Percentiles rank a stretch among this genome's conserved stretches.
Evolutionary conservation across 1,140 invertebrate genomes (phyloP).

Genomic region (Druon quercuslanigerum): DNA sequence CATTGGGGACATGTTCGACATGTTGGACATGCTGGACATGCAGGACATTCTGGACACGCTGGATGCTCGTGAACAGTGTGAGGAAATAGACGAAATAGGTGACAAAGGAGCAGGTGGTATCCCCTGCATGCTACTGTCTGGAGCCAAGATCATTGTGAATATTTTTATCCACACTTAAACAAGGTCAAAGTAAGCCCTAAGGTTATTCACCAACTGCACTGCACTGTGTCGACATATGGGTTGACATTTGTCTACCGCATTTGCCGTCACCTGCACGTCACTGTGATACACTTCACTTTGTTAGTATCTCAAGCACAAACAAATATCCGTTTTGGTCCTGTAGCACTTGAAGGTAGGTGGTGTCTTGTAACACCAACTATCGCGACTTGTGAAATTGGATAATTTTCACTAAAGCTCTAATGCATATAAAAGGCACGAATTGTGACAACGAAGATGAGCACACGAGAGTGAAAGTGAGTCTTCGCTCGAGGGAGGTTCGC

Average conservation of each 20-base stretch:
- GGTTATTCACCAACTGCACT: constrained; percentile 29
- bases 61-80: constrained; percentile 51
- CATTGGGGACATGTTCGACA: constrained; percentile 40
- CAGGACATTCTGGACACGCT: constrained; percentile 54
- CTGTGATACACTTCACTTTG: background rate
- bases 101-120: constrained; percentile 51
- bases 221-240: constrained; percentile 12
- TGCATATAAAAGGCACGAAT: constrained; percentile 38
- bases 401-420: background rate
- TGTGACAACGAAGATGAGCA: constrained; percentile 32
- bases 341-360: background rate
- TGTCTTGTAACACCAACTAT: background rate
- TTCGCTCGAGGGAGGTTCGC: constrained; percentile 75
- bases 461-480: constrained; percentile 74
- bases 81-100: constrained; percentile 57
- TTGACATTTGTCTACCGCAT: constrained; percentile 10
- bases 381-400: background rate
- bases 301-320: constrained; percentile 1
- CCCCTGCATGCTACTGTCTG: constrained; percentile 69
- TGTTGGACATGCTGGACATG: constrained; percentile 53
- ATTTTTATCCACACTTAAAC: constrained; percentile 23
- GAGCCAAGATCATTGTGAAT: constrained; percentile 66
- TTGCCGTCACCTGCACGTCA: background rate
- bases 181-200: background rate
- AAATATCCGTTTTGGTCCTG: background rate